A percentile compares a stretch with the other conserved stretches of the same genome.
These are phyloP conservation scores for Trichonephila clavata DNA, from an alignment of 1,140 invertebrate species.

Conservation along the genomic window DNA sequence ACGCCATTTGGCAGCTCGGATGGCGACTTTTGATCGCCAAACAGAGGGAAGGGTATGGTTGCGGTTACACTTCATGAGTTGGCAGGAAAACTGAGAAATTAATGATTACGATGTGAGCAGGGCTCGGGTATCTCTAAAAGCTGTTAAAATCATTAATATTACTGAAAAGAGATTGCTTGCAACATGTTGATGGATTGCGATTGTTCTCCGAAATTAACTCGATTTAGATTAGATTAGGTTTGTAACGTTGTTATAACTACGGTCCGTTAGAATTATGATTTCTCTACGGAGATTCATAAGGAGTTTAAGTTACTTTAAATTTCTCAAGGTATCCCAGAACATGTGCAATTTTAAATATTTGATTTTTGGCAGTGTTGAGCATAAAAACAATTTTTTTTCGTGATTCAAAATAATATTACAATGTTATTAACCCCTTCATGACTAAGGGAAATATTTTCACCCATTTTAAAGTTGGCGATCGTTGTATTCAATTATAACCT, in stretches of 20 bases:
- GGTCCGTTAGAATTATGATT: not conserved
- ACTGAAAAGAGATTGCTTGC: not conserved
- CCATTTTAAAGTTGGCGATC: too few relatives aligned
- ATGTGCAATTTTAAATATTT: too few relatives aligned
- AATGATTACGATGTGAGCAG: not conserved
- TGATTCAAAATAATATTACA: too few relatives aligned
- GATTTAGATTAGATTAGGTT: not conserved
- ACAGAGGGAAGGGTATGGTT: not conserved
- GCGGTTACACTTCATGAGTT: constrained; percentile 7
- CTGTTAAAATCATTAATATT: not conserved
- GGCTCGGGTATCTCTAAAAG: not conserved
- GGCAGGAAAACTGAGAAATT: constrained; percentile 24
- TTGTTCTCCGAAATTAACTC: not conserved
- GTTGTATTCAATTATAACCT: too few relatives aligned
- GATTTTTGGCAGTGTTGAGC: too few relatives aligned
- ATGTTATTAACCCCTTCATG: too few relatives aligned
- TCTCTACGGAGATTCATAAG: not conserved
- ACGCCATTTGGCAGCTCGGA: not conserved
- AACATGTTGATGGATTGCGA: not conserved
- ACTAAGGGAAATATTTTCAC: too few relatives aligned
- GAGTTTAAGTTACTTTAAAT: not conserved
- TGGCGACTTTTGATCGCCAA: not conserved
- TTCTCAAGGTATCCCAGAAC: not conserved
- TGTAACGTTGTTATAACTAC: not conserved
- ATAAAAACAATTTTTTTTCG: too few relatives aligned